Base-by-base conservation (phyloP, 2,113 vertebrate genomes). In the Protobothrops flavoviridis region DNA sequence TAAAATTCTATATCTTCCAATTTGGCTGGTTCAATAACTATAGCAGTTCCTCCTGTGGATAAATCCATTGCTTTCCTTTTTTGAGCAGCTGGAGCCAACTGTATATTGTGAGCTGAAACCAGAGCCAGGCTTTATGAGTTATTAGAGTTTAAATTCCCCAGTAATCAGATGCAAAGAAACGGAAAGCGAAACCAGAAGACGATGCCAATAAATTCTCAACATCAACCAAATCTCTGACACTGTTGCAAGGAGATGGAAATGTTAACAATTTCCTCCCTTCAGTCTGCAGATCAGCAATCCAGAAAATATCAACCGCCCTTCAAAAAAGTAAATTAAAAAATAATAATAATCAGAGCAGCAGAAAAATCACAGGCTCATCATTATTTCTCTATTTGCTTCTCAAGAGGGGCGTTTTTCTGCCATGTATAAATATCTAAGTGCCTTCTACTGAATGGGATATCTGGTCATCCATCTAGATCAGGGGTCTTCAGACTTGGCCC, bases 81-180 rank as follows among this genome's bases (percentile, higher is more conserved):
- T 50, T 57, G 88, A 33, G 39, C 33, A 2, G 15, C 61, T 20
- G n/a, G 20, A 93, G 92, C 69, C 88, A 86, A 39, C 59, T 85
- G 43, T 26, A 86, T 90, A 93, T 86, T 93, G 88, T 93, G 55
- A 59, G 74, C 74, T n/a, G 55, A 85, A 90, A 90, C 52, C 50
- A 93, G 69, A 93, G 69, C 53, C 88, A 93, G 92, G 29, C 23
- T 74, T 39, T 33, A 26, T 86, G 74, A 93, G 56, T 90, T 90
- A 93, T 90, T 85, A 23, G 55, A 59, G 55, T 93, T 93, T 85
- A 93, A 90, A 93, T 93, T 93, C 92, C 92, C 87, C 53, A 59
- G 92, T 93, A 93, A 90, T 93, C 88, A 90, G 53, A 89, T 85
- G 92, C 88, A 93, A 61, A 90, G 92, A 85, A 85, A 90, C 85